Evolutionary conservation across 2,888 invertebrate species (phyloP).

Genomic region (Ommatoiulus sabulosus): DNA sequence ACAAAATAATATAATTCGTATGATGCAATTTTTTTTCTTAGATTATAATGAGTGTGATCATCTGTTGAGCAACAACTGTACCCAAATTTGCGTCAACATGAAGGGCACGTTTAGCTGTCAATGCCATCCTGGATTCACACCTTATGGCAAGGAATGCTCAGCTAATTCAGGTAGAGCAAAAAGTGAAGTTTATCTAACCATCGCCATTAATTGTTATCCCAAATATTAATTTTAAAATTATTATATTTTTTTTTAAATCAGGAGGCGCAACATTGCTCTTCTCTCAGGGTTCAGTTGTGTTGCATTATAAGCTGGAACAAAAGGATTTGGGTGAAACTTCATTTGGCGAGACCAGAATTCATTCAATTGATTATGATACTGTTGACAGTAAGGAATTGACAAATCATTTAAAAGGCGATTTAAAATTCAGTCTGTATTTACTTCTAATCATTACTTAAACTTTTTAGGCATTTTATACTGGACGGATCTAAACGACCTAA

Average conservation of each 20-base stretch:
- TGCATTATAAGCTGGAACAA: conserved; percentile 64
- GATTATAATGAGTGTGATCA: conserved; percentile 94
- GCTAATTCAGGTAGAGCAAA: conserved; percentile 66
- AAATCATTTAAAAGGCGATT: too few relatives aligned
- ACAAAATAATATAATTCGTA: background rate
- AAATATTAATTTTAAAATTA: background rate
- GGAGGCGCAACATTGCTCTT: conserved; percentile 73
- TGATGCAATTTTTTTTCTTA: conserved; percentile 56
- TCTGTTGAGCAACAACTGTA: conserved; percentile 77
- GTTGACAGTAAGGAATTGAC: conserved; percentile 65
- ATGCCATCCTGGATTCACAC: conserved; percentile 82
- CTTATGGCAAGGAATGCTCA: conserved; percentile 84
- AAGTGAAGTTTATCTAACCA: background rate
- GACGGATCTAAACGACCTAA: conserved; percentile 92
- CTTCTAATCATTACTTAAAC: too few relatives aligned
- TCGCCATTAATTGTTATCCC: background rate
- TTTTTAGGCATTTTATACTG: conserved; percentile 86
- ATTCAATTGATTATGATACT: conserved; percentile 91
- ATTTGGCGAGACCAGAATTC: conserved; percentile 86
- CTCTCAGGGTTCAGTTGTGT: conserved; percentile 88
- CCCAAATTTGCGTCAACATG: conserved; percentile 91
- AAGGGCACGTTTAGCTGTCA: conserved; percentile 91
- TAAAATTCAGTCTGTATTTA: too few relatives aligned
- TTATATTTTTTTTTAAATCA: conserved; percentile 48
- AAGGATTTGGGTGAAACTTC: conserved; percentile 75